phyloP scores from a whole-genome alignment of 2,888 invertebrate genomes.

The Platyscelio sp. region DNA sequence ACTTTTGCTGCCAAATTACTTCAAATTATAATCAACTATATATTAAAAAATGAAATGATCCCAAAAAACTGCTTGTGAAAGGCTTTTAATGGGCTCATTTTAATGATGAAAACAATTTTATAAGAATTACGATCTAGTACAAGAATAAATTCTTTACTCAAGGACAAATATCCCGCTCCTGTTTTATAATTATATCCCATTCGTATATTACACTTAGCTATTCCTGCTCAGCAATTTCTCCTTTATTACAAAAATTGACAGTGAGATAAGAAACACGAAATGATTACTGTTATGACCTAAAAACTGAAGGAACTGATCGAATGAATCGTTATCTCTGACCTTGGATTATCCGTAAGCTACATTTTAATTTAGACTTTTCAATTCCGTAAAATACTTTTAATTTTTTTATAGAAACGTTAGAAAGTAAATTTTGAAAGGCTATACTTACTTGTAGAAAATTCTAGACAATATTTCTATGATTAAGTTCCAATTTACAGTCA shows the following conservation, averaged over 20 bases:
- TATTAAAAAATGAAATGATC: too few relatives aligned
- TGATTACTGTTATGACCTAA: slow-evolving; percentile 16
- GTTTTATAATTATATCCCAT: slow-evolving; percentile 2
- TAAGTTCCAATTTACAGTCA: too few relatives aligned
- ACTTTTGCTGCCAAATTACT: too few relatives aligned
- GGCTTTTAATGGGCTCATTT: too few relatives aligned
- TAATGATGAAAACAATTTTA: slow-evolving; percentile 19
- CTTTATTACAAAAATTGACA: slow-evolving; percentile 21
- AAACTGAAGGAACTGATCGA: not conserved
- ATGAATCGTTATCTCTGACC: slow-evolving; percentile 5
- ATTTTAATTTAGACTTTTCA: not conserved
- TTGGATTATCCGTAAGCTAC: too few relatives aligned
- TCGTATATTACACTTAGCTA: not conserved
- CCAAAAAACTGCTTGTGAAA: too few relatives aligned
- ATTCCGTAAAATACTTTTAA: not conserved
- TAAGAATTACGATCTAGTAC: slow-evolving; percentile 21
- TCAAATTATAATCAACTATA: too few relatives aligned
- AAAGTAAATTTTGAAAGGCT: too few relatives aligned
- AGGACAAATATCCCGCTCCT: slow-evolving; percentile 11
- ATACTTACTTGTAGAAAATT: too few relatives aligned
- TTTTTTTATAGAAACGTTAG: too few relatives aligned
- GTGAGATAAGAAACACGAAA: slow-evolving; percentile 17
- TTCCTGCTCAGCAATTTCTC: slow-evolving; percentile 5
- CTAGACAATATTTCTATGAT: too few relatives aligned
- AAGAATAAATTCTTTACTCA: slow-evolving; percentile 16